Base-by-base conservation (phyloP, 2,113 vertebrate genomes). In the Dipodomys merriami region DNA sequence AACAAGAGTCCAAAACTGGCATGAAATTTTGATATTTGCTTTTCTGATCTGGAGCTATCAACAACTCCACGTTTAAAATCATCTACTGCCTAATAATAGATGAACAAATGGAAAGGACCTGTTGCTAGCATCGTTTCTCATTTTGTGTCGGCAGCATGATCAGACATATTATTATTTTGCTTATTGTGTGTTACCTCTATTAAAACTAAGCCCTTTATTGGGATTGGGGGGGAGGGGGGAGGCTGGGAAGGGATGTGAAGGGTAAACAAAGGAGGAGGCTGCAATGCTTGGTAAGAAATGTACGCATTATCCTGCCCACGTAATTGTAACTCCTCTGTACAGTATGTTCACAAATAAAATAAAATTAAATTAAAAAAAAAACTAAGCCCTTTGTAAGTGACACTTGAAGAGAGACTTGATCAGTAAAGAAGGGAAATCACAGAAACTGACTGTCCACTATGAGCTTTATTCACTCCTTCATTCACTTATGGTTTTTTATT, bases 1-100 rank as follows among this genome's bases (percentile, higher is more conserved):
- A 93, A 73, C 57, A 88, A 65, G 78, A 91, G 68, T 73, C 62
- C 89, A 72, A 83, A 93, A 77, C 73, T 77, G 46, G 44, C 49
- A 71, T 81, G 60, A 91, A 44, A n/a, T 39, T 39, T 39, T 72
- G 27, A 67, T 83, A 80, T 79, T 89, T 96, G 69, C 20, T 94
- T 95, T 87, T 93, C 81, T 90, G 69, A 85, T 91, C 67, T 87
- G 60, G 13, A 71, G 33, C 49, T 79, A 72, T 94, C 78, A 72
- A 30, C 15, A 78, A 25, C 49, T 90, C 30, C 44, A 71, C 80
- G 72, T 91, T 82, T 81, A 93, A 93, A 95, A 86, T 81, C 65
- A 35, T 20, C 83, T 23, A n/a, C 44, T 90, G 15, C 19, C 27
- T 89, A 73, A 69, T 16, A 23, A 46, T 18, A 78, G 22, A n/a